Conservation (phyloP, 2,888 invertebrate species). For the Drosophila nigricruria region DNA sequence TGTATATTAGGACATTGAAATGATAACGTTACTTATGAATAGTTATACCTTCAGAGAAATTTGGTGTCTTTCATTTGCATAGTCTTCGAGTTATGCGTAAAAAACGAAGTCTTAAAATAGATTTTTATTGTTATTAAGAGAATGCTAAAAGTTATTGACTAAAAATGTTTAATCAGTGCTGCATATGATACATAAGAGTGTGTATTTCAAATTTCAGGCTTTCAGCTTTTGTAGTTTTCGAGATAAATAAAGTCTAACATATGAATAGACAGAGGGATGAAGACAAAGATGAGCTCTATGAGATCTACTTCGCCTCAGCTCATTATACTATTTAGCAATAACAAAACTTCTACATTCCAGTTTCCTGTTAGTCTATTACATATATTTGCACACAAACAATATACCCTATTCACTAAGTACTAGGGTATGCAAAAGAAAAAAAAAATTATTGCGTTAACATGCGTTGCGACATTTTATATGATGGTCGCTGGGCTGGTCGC, state of each 20-base stretch:
- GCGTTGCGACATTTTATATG: constrained; percentile 75
- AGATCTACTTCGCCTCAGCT: not conserved
- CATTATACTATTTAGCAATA: not conserved
- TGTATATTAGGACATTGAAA: too few species aligned
- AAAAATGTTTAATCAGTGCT: not conserved
- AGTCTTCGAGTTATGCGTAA: not conserved
- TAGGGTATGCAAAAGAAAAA: constrained; percentile 12
- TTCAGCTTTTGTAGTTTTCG: not conserved
- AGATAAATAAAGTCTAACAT: not conserved
- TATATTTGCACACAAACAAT: not conserved
- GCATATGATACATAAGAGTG: not conserved
- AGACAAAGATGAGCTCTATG: not conserved
- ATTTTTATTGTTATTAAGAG: not conserved
- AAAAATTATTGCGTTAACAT: constrained; percentile 73
- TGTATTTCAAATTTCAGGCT: not conserved
- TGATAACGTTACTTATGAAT: too few species aligned
- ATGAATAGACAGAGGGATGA: too few species aligned
- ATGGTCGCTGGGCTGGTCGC: constrained; percentile 39
- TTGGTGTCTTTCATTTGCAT: not conserved
- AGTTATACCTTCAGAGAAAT: too few species aligned
- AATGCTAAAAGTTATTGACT: not conserved
- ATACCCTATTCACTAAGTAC: not conserved
- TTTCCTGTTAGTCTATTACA: not conserved
- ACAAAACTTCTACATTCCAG: not conserved
- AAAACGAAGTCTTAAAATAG: not conserved